A percentile compares a stretch with the other conserved stretches of the same genome.
Conservation (phyloP, 2,113 vertebrate species). For the Reinhardtius hippoglossoides region DNA sequence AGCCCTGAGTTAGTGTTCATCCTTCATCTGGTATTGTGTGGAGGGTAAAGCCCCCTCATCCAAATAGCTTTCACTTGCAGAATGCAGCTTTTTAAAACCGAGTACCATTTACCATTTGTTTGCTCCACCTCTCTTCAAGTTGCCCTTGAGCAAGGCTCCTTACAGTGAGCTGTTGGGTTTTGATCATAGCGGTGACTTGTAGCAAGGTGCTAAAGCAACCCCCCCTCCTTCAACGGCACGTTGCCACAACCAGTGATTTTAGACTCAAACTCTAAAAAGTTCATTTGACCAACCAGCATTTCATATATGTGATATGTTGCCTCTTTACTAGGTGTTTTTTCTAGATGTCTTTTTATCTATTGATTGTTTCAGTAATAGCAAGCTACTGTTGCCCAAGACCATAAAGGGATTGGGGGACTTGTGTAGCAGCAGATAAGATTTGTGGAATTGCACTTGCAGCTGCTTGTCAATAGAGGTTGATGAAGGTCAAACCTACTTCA, state of each 20-base stretch:
- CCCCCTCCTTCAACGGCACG: too few species aligned
- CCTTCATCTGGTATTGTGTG: conserved; percentile 43
- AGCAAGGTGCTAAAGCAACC: not conserved
- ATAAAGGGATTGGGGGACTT: not conserved
- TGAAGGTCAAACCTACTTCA: conserved; percentile 37
- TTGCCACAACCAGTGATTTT: not conserved
- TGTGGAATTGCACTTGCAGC: not conserved
- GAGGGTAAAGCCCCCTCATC: conserved; percentile 28
- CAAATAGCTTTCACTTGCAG: conserved; percentile 14
- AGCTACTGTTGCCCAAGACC: not conserved
- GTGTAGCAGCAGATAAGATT: not conserved
- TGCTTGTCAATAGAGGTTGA: conserved; percentile 34
- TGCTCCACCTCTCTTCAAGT: conserved; percentile 17
- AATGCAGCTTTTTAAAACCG: conserved; percentile 21
- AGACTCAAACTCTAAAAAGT: not conserved
- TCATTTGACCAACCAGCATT: not conserved
- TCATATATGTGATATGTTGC: too few species aligned
- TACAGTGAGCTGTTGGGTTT: conserved; percentile 3
- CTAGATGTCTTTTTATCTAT: not conserved
- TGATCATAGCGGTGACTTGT: not conserved
- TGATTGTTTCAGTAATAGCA: not conserved
- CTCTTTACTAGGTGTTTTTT: not conserved
- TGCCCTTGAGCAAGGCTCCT: conserved; percentile 50
- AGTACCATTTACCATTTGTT: conserved; percentile 20
- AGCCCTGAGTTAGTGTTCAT: conserved; percentile 43